Base-by-base conservation (phyloP, 2,888 invertebrate genomes). In the Tetanocera ferruginea region DNA sequence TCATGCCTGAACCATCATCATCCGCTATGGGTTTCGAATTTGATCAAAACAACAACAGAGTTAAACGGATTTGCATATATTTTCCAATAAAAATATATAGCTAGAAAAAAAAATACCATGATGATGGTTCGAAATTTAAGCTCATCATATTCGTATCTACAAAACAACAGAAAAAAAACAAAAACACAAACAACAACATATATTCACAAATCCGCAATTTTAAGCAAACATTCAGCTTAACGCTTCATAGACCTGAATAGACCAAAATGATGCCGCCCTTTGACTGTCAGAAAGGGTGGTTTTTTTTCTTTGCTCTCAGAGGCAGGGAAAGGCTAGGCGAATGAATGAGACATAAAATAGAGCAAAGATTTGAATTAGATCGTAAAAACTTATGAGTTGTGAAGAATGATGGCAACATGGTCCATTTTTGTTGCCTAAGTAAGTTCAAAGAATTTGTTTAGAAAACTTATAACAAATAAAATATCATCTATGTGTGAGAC, bases 381-480 rank as follows among this genome's bases (percentile, higher is more conserved):
- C 87, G 86, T 89, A 89, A 89, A 89, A 89, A 88, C 88, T 89
- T 89, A 89, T 89, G 89, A 88, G 85, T 89, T 89, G 89, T 89
- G 88, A 89, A 89, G 83, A 89, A 89, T 88, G 86, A 86, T 87
- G 86, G 37, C 37, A 34, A 72, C 37, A 57, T 25, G 25, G 25
- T 25, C 43, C 25, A 34, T 73, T 28, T n/a, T 60, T 57, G 49
- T 37, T 37, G 49, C 19, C 4, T 17, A n/a, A 43, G 49, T 69
- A 6, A 23, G 34, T 49, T 25, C 37, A 23, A n/a, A 49, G 37
- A 49, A 49, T 31, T 28, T 70, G 28, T 28, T 70, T 70, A 70
- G 25, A 57, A 55, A 28, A 55, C 57, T 28, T 28, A 71, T 31
- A 60, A 69, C 62, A 78, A 52, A 73, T 57, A 73, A 62, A 25